A percentile compares a stretch with the other conserved stretches of the same genome.
Conservation (phyloP, 1,140 invertebrate species). For the Rhysida immarginata region DNA sequence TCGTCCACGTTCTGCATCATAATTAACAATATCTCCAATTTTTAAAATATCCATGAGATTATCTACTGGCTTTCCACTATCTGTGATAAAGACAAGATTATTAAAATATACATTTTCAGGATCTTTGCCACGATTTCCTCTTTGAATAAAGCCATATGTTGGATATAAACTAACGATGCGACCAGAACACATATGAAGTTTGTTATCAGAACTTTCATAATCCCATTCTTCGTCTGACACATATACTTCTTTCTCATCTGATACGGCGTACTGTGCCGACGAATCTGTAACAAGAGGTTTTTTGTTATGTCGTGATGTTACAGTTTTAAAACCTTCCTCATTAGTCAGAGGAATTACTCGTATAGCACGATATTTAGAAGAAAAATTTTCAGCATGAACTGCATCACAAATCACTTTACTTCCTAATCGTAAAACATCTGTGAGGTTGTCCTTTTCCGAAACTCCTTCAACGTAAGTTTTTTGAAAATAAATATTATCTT, state of each 20-base stretch:
- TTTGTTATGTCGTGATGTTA: neutral
- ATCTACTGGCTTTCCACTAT: neutral
- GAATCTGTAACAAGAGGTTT: neutral
- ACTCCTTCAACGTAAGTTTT: neutral
- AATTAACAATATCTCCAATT: too few species aligned
- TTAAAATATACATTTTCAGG: neutral
- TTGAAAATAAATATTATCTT: neutral
- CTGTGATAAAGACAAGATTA: neutral
- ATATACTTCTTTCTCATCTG: neutral
- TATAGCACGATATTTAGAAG: neutral
- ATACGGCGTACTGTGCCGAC: neutral
- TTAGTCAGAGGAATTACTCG: neutral
- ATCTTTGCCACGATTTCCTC: neutral
- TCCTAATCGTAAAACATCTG: neutral
- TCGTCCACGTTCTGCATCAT: too few species aligned
- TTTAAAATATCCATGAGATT: too few species aligned
- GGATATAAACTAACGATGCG: neutral
- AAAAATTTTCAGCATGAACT: neutral
- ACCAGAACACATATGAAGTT: neutral
- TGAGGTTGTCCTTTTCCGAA: neutral
- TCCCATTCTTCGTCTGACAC: neutral
- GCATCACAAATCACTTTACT: neutral
- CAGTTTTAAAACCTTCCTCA: neutral
- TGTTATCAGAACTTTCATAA: too few species aligned
- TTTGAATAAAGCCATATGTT: neutral